Conservation (phyloP, 2,113 vertebrate species). For the Carassius carassius region DNA sequence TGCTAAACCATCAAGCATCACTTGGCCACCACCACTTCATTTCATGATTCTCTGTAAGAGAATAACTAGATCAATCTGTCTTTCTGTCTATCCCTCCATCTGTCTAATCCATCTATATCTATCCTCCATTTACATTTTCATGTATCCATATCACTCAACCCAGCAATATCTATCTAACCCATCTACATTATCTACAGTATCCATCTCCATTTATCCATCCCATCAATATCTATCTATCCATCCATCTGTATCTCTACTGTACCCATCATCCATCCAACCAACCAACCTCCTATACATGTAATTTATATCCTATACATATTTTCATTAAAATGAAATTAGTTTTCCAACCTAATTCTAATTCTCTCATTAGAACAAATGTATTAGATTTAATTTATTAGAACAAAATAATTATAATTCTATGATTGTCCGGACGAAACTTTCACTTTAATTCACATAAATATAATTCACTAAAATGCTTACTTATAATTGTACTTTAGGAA, state of each 20-base stretch:
- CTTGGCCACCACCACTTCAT: neutral
- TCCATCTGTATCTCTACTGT: neutral
- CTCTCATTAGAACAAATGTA: neutral
- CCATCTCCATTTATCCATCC: too few species aligned
- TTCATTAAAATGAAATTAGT: neutral
- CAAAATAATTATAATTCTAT: neutral
- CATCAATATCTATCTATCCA: neutral
- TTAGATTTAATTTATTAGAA: too few species aligned
- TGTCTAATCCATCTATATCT: neutral
- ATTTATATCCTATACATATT: too few species aligned
- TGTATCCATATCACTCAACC: neutral
- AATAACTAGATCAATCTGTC: neutral
- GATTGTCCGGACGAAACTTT: neutral
- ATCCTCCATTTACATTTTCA: neutral
- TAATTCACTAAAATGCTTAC: neutral
- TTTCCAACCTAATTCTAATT: neutral
- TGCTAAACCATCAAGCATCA: slow-evolving; percentile 3
- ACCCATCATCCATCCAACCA: too few species aligned
- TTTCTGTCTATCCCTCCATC: neutral
- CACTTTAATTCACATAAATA: neutral
- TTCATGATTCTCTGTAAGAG: neutral
- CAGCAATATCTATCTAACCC: neutral
- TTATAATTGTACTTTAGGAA: neutral
- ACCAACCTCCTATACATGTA: too few species aligned
- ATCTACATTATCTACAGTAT: neutral